Percentiles rank a stretch among this genome's conserved stretches.
Conservation (phyloP, 2,797 vertebrate genomes). For the Coracias cyanogaster region DNA sequence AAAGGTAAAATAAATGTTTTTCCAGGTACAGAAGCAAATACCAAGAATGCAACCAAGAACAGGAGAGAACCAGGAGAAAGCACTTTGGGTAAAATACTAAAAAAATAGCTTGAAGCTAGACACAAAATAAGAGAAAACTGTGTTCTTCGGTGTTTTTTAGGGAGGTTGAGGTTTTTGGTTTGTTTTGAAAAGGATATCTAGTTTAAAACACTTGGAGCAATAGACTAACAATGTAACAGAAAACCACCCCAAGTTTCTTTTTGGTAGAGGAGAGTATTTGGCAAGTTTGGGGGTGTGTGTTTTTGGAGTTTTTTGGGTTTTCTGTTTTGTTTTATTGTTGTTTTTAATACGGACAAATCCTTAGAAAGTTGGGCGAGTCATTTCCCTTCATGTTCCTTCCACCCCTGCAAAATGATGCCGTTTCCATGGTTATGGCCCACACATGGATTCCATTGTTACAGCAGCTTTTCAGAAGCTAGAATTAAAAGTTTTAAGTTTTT, state of each 20-base stretch:
- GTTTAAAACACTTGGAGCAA: neutral
- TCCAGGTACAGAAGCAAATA: neutral
- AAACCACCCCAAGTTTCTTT: neutral
- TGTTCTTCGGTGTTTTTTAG: neutral
- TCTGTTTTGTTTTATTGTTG: neutral
- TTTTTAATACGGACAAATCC: neutral
- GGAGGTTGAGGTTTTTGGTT: neutral
- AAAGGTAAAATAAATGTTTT: neutral
- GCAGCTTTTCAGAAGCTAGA: constrained; percentile 4
- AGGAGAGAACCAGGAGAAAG: neutral
- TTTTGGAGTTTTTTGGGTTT: neutral
- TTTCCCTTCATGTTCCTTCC: constrained; percentile 9
- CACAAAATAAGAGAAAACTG: neutral
- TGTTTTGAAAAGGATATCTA: accelerated
- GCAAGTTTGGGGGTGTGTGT: neutral
- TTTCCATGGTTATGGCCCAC: constrained; percentile 57
- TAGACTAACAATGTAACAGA: neutral
- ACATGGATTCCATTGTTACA: constrained; percentile 26
- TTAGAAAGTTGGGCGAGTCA: constrained; percentile 27
- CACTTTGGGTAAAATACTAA: neutral
- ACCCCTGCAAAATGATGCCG: neutral
- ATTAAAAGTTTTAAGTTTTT: neutral
- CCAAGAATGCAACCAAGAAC: neutral
- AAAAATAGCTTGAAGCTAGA: neutral
- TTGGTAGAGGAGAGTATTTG: neutral